Evolutionary conservation across 1,140 invertebrate species (phyloP).

Genomic region (Parapsyche elsis): DNA sequence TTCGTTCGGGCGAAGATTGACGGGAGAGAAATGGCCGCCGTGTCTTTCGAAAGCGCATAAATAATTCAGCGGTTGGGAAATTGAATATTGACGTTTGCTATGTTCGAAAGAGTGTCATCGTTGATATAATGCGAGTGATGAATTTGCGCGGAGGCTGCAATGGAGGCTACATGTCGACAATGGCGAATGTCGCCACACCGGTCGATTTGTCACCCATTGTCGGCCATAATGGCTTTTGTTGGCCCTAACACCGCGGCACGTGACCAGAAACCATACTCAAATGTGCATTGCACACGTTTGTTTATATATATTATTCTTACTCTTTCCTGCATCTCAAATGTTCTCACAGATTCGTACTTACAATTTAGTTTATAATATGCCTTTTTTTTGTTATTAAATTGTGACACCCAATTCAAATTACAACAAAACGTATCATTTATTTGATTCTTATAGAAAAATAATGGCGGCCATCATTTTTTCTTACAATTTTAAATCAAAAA

Average conservation of each 20-base stretch:
- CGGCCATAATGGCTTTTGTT: slow-evolving; percentile 37
- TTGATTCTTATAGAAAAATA: too few species aligned
- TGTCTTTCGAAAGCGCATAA: neutral
- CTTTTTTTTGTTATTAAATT: neutral
- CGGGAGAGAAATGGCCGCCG: too few species aligned
- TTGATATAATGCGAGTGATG: neutral
- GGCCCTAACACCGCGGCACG: slow-evolving; percentile 24
- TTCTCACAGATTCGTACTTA: too few species aligned
- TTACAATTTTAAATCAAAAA: too few species aligned
- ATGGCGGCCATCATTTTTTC: too few species aligned
- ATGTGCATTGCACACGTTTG: neutral
- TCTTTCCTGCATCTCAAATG: neutral
- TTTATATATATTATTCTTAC: neutral
- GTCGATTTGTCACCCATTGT: slow-evolving; percentile 44
- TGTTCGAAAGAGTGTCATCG: too few species aligned
- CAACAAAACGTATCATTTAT: too few species aligned
- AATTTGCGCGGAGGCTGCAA: neutral
- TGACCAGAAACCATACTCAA: slow-evolving; percentile 12
- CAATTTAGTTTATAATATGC: too few species aligned
- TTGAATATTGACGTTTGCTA: neutral
- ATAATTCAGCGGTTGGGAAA: neutral
- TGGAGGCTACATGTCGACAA: neutral
- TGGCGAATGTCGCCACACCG: slow-evolving; percentile 1
- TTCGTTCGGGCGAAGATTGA: too few species aligned
- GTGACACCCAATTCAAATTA: too few species aligned